phyloP scores from a whole-genome alignment of 1,140 invertebrate species.

The Drosophila pandora region DNA sequence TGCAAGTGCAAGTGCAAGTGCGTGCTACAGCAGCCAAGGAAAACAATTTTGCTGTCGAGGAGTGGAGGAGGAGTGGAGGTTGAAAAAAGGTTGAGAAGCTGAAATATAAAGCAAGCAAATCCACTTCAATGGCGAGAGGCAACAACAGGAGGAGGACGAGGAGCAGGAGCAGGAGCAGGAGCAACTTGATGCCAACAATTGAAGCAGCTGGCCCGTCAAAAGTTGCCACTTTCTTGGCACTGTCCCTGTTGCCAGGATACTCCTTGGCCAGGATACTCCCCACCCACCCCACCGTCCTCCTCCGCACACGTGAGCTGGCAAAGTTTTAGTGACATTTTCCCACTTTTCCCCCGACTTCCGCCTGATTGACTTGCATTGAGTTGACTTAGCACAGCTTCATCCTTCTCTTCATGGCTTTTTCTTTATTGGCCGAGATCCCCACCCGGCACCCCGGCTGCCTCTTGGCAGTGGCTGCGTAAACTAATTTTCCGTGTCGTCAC shows the following conservation, averaged over 20 bases:
- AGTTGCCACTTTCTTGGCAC: conserved; percentile 73
- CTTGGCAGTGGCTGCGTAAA: conserved; percentile 77
- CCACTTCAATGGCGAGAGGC: conserved; percentile 56
- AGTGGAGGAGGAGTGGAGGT: background rate
- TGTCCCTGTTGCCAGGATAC: conserved; percentile 31
- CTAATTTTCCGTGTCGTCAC: conserved; percentile 81
- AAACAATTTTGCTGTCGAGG: conserved; percentile 65
- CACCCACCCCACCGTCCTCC: background rate
- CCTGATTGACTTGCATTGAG: conserved; percentile 80
- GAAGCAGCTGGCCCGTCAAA: conserved; percentile 77
- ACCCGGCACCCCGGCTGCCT: background rate
- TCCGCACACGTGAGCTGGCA: conserved; percentile 62
- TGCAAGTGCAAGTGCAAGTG: conserved; percentile 42
- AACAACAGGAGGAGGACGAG: conserved; percentile 3
- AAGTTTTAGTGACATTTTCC: conserved; percentile 64
- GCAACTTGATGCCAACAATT: conserved; percentile 78
- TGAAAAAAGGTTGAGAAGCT: conserved; percentile 7
- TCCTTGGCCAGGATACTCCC: background rate
- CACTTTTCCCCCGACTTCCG: conserved; percentile 50
- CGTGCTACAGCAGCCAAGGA: conserved; percentile 60
- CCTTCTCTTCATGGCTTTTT: conserved; percentile 17
- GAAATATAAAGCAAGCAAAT: conserved; percentile 70
- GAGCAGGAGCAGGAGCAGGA: background rate
- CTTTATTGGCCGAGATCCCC: conserved; percentile 31
- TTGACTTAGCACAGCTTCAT: conserved; percentile 73